Evolutionary conservation across 2,113 vertebrate species (phyloP), one percentile per base, ranked within the genome.

Genomic region (Uria aalge): DNA sequence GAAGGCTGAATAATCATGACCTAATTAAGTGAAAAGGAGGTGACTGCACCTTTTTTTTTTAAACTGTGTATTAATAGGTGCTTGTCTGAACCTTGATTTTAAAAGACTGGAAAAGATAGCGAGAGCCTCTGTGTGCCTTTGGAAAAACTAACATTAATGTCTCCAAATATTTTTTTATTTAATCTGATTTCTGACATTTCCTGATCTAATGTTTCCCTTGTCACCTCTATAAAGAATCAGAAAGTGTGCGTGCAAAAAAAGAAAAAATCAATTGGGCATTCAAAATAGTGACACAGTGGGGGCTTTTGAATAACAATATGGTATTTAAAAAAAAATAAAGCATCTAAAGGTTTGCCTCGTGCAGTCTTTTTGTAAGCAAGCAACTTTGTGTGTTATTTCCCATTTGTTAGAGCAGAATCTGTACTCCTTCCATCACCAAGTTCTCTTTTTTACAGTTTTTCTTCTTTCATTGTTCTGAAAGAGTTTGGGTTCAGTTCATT

Each of bases 1-100:
- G 56, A 64, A 91, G 63, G 36, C 30, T 91, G 56, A 89, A 75
- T 88, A 89, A 90, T 96, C 43, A 82, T 47, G 43, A 78, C 36
- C 56, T 81, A 89, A 91, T 94, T 91, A 95, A 81, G 27, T 67
- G 26, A 91, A 81, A 92, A 75, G 34, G 32, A 94, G n/a, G 26
- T 50, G 50, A 76, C 63, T 77, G 24, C 26, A 40, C 7, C 1
- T 38, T 68, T 79, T 52, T 9, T 26, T 29, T 21, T 15, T 9
- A n/a, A 57, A 27, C 16, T 69, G 3, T 83, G 6, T 80, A 45
- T 92, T 92, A 73, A 60, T 67, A 89, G 47, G 11, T 80, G 19
- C 38, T 80, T 94, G 12, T 79, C 79, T 92, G 45, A 80, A 18
- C 68, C 10, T 15, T 77, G 72, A 47, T 76, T 75, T 92, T 12